These are phyloP conservation scores for Lordiphosa collinella DNA, from an alignment of 1,140 invertebrate species.

Conservation along the genomic window DNA sequence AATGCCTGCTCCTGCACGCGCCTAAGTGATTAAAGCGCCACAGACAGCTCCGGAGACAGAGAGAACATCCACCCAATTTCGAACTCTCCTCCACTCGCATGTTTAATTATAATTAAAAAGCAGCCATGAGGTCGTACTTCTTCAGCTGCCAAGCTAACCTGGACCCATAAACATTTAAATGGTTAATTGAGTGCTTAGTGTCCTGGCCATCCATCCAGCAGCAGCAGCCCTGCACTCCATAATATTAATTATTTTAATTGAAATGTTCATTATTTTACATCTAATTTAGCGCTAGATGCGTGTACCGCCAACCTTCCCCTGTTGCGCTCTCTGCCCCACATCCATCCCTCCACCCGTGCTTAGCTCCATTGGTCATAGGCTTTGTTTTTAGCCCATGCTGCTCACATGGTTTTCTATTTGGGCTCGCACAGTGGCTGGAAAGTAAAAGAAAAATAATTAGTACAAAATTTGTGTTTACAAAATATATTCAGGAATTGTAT, in stretches of 20 bases:
- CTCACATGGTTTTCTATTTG: too few species aligned
- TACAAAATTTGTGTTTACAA: too few species aligned
- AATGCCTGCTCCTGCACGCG: conserved; percentile 71
- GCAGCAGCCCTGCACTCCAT: conserved; percentile 39
- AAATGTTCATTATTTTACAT: conserved; percentile 79
- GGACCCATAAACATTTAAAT: conserved; percentile 72
- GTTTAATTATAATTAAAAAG: conserved; percentile 80
- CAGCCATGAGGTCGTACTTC: conserved; percentile 27
- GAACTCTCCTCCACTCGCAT: conserved; percentile 52
- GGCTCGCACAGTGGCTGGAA: too few species aligned
- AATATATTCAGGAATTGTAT: too few species aligned
- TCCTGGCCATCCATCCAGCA: conserved; percentile 31
- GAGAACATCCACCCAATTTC: conserved; percentile 9
- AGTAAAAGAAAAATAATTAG: too few species aligned
- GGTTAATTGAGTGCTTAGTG: conserved; percentile 79
- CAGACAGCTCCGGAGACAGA: conserved; percentile 26
- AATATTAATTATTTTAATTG: conserved; percentile 79
- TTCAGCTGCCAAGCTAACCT: conserved; percentile 33
- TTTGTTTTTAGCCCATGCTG: too few species aligned
- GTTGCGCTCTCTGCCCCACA: not conserved
- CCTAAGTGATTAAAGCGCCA: conserved; percentile 69
- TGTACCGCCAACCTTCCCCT: conserved; percentile 18
- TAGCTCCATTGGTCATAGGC: too few species aligned
- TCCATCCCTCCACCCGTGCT: not conserved
- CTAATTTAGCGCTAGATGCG: conserved; percentile 69